phyloP scores from a whole-genome alignment of 1,140 invertebrate species.

The Polypedilum vanderplanki region DNA sequence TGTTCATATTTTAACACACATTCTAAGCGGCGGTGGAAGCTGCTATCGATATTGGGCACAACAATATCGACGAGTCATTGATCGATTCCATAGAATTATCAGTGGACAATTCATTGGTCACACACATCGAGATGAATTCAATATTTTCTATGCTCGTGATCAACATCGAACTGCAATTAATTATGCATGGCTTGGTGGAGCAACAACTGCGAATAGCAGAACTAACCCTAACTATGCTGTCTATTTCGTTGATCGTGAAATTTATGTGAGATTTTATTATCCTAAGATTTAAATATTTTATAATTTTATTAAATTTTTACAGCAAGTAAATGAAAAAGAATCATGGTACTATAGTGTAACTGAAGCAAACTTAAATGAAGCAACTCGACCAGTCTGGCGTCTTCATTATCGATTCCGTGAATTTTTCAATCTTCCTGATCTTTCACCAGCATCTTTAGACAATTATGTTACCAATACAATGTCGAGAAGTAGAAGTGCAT shows the following conservation, averaged over 20 bases:
- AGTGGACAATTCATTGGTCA: slow-evolving; percentile 73
- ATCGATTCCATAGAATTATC: slow-evolving; percentile 58
- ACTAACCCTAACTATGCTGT: slow-evolving; percentile 77
- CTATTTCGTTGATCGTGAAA: slow-evolving; percentile 55
- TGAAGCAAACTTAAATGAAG: slow-evolving; percentile 57
- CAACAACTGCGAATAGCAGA: slow-evolving; percentile 54
- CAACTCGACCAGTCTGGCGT: slow-evolving; percentile 54
- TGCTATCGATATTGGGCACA: slow-evolving; percentile 58
- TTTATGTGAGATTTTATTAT: slow-evolving; percentile 49
- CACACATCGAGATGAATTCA: slow-evolving; percentile 67
- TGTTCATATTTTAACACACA: slow-evolving; percentile 76
- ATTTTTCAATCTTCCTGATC: slow-evolving; percentile 48
- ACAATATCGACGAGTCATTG: slow-evolving; percentile 54
- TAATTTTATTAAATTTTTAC: slow-evolving; percentile 34
- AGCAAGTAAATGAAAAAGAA: slow-evolving; percentile 60
- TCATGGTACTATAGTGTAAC: slow-evolving; percentile 73
- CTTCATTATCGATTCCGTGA: slow-evolving; percentile 60
- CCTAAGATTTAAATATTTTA: background rate
- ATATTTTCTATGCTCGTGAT: slow-evolving; percentile 52
- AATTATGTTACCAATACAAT: slow-evolving; percentile 46
- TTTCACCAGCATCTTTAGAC: slow-evolving; percentile 46
- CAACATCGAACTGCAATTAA: slow-evolving; percentile 43
- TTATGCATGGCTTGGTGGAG: slow-evolving; percentile 72
- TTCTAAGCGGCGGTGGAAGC: slow-evolving; percentile 62
- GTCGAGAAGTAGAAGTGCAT: slow-evolving; percentile 39